Evolutionary conservation across 2,888 invertebrate genomes (phyloP), one percentile per base, ranked within the genome.

Genomic region (Neoitamus cyanurus): DNA sequence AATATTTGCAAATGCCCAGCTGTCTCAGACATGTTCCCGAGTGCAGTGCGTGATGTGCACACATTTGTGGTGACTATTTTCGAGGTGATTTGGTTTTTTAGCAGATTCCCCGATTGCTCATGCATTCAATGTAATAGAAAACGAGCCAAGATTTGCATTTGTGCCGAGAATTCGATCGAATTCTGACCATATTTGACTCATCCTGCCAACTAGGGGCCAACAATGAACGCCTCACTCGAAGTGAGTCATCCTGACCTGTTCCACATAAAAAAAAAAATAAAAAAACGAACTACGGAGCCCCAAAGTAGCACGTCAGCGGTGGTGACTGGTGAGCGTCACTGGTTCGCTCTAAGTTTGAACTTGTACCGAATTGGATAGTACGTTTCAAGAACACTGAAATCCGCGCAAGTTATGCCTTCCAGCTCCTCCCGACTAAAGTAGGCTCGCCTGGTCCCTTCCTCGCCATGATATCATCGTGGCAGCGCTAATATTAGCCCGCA

Each of bases 181-280:
- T 58, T 58, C 58, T 15, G 70, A 30, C 70, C 31, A 31, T 70
- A 36, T 75, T 77, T 80, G 80, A 80, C 80, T 80, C 80, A 80
- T 80, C 58, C 80, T 58, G 58, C 80, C 34, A 48, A 80, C 28
- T 37, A 48, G 20, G 73, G 75, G 25, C 31, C 46, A 83, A 73
- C 25, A 75, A 73, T 82, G 83, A 58, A 82, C 58, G 42, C 20
- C 82, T 72, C 31, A 46, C 15, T 42, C 30, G 15, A 75, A 15
- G 31, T 82, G 31, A 84, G 48, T 83, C 82, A 83, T 83, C 68
- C 58, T 34, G 72, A 46, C 30, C 83, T 82, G 37, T 85, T 83
- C 83, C 84, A 68, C 48, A 73, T 75, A 72, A 72, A 84, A 78
- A 28, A 73, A 72, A n/a, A 78, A 30, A 30, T n/a, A 15, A 20